Conservation (phyloP, 1,140 invertebrate genomes). For the Argopecten irradians region DNA sequence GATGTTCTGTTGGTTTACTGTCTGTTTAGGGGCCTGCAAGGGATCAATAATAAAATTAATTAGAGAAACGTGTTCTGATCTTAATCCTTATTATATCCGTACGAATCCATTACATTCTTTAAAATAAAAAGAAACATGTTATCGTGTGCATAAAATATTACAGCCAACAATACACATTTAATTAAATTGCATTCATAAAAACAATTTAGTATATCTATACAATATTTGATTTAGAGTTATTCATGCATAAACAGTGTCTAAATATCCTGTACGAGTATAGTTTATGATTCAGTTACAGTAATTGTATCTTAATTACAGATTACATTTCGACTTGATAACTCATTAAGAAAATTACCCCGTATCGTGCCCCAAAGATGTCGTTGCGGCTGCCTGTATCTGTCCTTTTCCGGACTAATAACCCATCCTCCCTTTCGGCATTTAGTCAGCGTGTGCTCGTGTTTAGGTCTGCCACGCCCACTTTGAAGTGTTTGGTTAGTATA, state of each 20-base stretch:
- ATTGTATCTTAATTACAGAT: too few relatives aligned
- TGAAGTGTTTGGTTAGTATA: slow-evolving; percentile 18
- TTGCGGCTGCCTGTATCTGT: background rate
- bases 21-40: background rate
- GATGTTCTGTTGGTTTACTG: background rate
- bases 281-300: too few relatives aligned
- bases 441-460: slow-evolving; percentile 20
- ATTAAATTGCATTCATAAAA: too few relatives aligned
- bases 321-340: too few relatives aligned
- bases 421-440: slow-evolving; percentile 13
- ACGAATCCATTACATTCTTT: too few relatives aligned
- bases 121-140: too few relatives aligned
- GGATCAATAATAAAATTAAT: background rate
- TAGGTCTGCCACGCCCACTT: background rate
- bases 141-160: too few relatives aligned
- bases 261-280: too few relatives aligned
- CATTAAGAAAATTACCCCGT: background rate
- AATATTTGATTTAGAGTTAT: background rate
- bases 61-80: too few relatives aligned
- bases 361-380: background rate
- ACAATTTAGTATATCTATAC: too few relatives aligned
- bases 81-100: too few relatives aligned
- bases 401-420: slow-evolving; percentile 15
- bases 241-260: background rate
- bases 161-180: too few relatives aligned